A percentile compares a stretch with the other conserved stretches of the same genome.
Evolutionary conservation across 2,888 invertebrate genomes (phyloP).

Genomic region (Eupithecia subfuscata): DNA sequence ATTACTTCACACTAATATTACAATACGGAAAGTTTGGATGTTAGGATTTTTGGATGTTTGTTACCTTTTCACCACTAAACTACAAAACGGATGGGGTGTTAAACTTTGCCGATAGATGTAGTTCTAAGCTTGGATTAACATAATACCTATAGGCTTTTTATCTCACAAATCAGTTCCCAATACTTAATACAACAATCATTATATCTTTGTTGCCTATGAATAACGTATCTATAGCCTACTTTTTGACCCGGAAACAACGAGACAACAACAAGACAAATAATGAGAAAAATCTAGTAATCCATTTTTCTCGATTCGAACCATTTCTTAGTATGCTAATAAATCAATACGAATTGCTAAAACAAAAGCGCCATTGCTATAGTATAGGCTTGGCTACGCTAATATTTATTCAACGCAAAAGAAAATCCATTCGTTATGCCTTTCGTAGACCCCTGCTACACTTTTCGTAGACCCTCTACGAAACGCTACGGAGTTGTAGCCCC

Average conservation of each 20-base stretch:
- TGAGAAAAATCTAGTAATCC: neutral
- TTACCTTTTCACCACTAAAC: neutral
- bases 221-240: neutral
- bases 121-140: too few species aligned
- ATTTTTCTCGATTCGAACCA: neutral
- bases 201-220: neutral
- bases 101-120: neutral
- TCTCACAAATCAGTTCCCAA: too few species aligned
- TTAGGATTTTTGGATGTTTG: too few species aligned
- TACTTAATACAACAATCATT: too few species aligned
- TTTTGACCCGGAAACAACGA: neutral
- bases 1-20: neutral
- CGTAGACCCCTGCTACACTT: neutral
- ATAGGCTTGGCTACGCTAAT: neutral
- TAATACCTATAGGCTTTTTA: too few species aligned
- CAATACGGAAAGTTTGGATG: neutral
- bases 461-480: constrained; percentile 12
- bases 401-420: constrained; percentile 4
- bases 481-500: constrained; percentile 2
- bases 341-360: neutral
- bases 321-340: neutral
- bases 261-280: too few species aligned
- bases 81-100: neutral
- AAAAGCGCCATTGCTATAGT: neutral
- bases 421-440: neutral